Evolutionary conservation across 1,140 invertebrate genomes (phyloP).

Genomic region (Penaeus vannamei): DNA sequence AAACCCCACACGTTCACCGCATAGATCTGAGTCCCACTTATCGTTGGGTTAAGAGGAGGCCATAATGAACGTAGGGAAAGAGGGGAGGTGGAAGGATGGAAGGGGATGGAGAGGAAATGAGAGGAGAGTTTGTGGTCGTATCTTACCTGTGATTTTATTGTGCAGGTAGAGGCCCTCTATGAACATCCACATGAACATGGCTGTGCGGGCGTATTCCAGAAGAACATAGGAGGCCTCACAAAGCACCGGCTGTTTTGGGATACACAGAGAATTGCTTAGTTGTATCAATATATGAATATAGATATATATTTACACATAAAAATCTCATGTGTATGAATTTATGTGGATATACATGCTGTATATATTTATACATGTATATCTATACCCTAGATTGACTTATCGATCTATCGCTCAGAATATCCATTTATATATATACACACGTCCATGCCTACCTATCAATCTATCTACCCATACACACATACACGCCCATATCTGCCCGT

Average conservation of each 20-base stretch:
- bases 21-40: too few relatives aligned
- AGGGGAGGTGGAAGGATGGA: background rate
- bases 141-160: constrained; percentile 71
- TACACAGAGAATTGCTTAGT: background rate
- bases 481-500: background rate
- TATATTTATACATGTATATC: constrained; percentile 38
- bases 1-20: too few relatives aligned
- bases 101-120: background rate
- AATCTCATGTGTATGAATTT: background rate
- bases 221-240: constrained; percentile 76
- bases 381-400: too few relatives aligned
- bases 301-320: background rate
- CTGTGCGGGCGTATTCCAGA: constrained; percentile 76
- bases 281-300: background rate
- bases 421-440: constrained; percentile 40
- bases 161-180: constrained; percentile 77
- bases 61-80: background rate
- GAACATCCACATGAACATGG: constrained; percentile 79
- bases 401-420: too few relatives aligned
- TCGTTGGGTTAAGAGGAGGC: too few relatives aligned
- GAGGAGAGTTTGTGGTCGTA: background rate
- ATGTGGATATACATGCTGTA: constrained; percentile 29
- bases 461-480: background rate
- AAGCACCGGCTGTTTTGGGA: constrained; percentile 66
- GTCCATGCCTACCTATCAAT: background rate